A percentile compares a stretch with the other conserved stretches of the same genome.
Conservation (phyloP, 2,888 invertebrate genomes). For the Spisula solida region DNA sequence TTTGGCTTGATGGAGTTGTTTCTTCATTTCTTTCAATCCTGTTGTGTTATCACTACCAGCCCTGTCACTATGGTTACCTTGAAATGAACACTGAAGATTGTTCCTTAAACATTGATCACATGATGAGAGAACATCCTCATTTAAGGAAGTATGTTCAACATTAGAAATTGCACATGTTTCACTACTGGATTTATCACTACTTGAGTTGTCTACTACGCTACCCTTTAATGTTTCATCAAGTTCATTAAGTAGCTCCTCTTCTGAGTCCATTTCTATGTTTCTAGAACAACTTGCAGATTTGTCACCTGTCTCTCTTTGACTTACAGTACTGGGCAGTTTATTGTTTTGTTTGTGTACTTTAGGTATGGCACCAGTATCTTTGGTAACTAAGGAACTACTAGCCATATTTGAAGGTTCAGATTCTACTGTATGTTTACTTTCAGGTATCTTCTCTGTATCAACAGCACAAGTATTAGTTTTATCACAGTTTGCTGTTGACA, state of each 20-base stretch:
- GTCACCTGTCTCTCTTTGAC: neutral
- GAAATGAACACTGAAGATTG: slow-evolving; percentile 59
- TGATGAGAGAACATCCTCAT: slow-evolving; percentile 27
- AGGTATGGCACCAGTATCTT: slow-evolving; percentile 49
- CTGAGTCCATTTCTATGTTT: slow-evolving; percentile 56
- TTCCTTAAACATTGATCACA: slow-evolving; percentile 69
- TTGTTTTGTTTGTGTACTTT: slow-evolving; percentile 23
- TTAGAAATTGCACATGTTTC: slow-evolving; percentile 55
- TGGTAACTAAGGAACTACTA: slow-evolving; percentile 14
- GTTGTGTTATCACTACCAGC: slow-evolving; percentile 51
- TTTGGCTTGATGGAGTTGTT: slow-evolving; percentile 74
- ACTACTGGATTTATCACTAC: slow-evolving; percentile 10
- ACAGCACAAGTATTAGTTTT: slow-evolving; percentile 12
- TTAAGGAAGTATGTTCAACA: slow-evolving; percentile 21
- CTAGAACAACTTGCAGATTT: neutral
- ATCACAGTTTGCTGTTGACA: slow-evolving; percentile 34
- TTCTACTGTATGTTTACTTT: neutral
- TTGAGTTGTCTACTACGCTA: slow-evolving; percentile 35
- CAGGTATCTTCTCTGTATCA: neutral
- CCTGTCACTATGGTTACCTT: neutral
- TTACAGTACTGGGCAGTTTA: neutral
- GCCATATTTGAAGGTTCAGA: neutral
- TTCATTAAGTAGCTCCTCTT: slow-evolving; percentile 81
- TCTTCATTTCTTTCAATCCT: slow-evolving; percentile 71
- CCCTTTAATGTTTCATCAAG: slow-evolving; percentile 78